phyloP scores from a whole-genome alignment of 2,797 vertebrate genomes.

The Gambusia yucatana region DNA sequence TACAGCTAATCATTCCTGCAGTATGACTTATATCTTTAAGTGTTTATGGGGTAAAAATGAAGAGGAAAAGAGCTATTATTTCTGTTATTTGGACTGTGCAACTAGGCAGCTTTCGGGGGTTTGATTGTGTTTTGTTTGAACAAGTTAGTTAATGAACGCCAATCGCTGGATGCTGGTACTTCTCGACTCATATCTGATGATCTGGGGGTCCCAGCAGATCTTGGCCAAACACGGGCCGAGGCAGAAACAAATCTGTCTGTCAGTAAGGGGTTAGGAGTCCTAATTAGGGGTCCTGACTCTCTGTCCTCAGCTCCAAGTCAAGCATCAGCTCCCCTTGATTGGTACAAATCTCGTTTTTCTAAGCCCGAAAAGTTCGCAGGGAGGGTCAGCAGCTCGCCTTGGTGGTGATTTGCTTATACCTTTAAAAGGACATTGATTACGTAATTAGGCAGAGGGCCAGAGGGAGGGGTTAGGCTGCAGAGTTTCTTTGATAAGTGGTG shows the following conservation, averaged over 20 bases:
- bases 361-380: constrained; percentile 76
- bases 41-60: constrained; percentile 48
- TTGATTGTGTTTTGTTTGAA: constrained; percentile 87
- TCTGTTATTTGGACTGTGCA: constrained; percentile 74
- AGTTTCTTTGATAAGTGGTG: constrained; percentile 54
- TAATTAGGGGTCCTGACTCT: constrained; percentile 79
- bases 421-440: constrained; percentile 86
- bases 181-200: constrained; percentile 82
- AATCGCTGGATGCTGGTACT: constrained; percentile 79
- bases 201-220: constrained; percentile 83
- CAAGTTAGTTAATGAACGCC: constrained; percentile 88
- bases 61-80: constrained; percentile 77
- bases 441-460: constrained; percentile 75
- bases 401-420: constrained; percentile 81
- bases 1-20: constrained; percentile 51
- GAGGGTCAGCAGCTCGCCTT: constrained; percentile 78
- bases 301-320: constrained; percentile 79
- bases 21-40: constrained; percentile 49
- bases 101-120: constrained; percentile 63
- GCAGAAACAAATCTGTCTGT: constrained; percentile 85
- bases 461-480: constrained; percentile 29
- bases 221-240: constrained; percentile 82
- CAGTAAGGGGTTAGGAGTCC: constrained; percentile 81
- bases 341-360: constrained; percentile 80
- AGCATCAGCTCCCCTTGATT: constrained; percentile 76